phyloP scores from a whole-genome alignment of 2,113 vertebrate species.

The Dipodomys stephensi region DNA sequence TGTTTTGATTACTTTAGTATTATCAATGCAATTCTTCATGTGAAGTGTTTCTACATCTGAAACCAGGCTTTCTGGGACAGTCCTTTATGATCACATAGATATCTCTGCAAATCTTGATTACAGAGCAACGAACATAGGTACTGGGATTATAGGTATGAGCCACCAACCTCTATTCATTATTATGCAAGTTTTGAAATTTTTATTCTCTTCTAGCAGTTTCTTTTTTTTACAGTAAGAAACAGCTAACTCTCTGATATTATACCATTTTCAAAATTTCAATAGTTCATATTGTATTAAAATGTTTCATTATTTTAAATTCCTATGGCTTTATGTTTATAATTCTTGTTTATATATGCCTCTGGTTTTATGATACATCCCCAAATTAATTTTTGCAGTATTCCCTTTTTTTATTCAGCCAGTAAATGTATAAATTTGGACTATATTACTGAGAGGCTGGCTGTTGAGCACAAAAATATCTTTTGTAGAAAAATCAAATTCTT shows the following conservation, averaged over 20 bases:
- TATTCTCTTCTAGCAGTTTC: neutral
- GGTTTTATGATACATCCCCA: neutral
- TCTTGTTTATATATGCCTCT: neutral
- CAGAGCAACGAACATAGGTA: too few relatives aligned
- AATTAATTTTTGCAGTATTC: neutral
- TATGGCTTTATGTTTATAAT: neutral
- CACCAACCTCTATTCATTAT: neutral
- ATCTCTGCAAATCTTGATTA: too few relatives aligned
- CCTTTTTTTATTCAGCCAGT: neutral
- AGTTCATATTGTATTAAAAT: neutral
- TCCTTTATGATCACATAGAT: too few relatives aligned
- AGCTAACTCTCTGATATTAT: neutral
- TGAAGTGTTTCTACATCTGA: too few relatives aligned
- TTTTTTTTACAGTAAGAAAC: neutral
- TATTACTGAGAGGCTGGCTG: neutral
- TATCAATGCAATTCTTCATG: too few relatives aligned
- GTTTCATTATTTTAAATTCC: constrained; percentile 9
- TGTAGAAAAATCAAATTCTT: neutral
- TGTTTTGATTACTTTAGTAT: too few relatives aligned
- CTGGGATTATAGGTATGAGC: too few relatives aligned
- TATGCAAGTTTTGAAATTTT: neutral
- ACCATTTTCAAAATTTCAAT: neutral
- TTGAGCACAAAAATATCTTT: neutral
- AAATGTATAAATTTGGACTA: neutral
- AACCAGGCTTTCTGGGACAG: too few relatives aligned